Evolutionary conservation across 2,113 vertebrate species (phyloP).

Genomic region (Girardinichthys multiradiatus): DNA sequence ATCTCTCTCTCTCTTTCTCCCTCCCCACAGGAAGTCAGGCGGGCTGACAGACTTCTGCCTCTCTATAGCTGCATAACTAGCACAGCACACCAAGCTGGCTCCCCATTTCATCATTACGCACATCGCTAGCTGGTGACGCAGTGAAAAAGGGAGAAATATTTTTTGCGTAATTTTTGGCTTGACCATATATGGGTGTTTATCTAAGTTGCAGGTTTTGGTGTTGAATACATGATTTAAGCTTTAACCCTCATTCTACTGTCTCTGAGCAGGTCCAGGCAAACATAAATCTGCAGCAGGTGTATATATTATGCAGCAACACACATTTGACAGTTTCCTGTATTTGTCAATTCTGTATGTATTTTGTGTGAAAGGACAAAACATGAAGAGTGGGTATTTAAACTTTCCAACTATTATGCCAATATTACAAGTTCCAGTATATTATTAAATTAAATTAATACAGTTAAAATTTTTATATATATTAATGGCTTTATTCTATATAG

Average conservation of each 20-base stretch:
- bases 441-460: too few relatives aligned
- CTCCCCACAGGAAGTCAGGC: slow-evolving; percentile 13
- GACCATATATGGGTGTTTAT: slow-evolving; percentile 57
- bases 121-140: slow-evolving; percentile 68
- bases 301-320: not conserved
- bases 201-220: not conserved
- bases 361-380: not conserved
- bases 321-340: not conserved
- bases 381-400: not conserved
- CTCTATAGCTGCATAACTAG: slow-evolving; percentile 16
- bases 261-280: not conserved
- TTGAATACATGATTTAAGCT: not conserved
- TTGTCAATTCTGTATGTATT: too few relatives aligned
- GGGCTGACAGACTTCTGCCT: slow-evolving; percentile 18
- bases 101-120: slow-evolving; percentile 67
- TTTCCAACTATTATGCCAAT: too few relatives aligned
- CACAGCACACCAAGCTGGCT: slow-evolving; percentile 30
- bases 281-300: not conserved
- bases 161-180: slow-evolving; percentile 60
- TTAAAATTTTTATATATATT: too few relatives aligned
- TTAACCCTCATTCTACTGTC: not conserved
- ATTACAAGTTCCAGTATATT: too few relatives aligned
- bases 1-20: slow-evolving; percentile 5
- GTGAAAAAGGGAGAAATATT: slow-evolving; percentile 44
- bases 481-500: too few relatives aligned